These are phyloP conservation scores for Serinus canaria DNA, from an alignment of 2,113 vertebrate genomes.

Conservation along the genomic window DNA sequence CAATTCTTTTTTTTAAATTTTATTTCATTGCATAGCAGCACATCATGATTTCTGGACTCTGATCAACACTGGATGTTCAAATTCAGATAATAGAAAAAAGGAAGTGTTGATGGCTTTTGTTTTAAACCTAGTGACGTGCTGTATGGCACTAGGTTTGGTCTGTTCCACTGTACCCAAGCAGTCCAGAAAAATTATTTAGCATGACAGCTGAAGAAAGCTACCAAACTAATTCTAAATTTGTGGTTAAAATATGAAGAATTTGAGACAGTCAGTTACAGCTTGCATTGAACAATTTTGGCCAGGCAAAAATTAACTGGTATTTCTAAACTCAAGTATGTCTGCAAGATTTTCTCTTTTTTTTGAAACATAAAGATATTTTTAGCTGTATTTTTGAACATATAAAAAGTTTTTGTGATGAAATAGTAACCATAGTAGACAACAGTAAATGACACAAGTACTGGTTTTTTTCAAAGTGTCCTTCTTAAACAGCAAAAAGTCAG, in stretches of 20 bases:
- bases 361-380: constrained; percentile 34
- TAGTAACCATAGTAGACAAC: constrained; percentile 12
- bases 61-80: not conserved
- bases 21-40: not conserved
- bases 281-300: not conserved
- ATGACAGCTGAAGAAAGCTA: not conserved
- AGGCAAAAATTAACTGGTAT: not conserved
- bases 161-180: not conserved
- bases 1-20: not conserved
- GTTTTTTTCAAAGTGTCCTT: constrained; percentile 32
- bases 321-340: constrained; percentile 33
- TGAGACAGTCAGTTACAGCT: not conserved
- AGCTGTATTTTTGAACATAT: not conserved
- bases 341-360: not conserved
- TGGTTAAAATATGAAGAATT: not conserved
- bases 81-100: not conserved
- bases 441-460: constrained; percentile 9
- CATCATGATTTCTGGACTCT: not conserved
- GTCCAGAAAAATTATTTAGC: not conserved
- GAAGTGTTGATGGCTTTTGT: not conserved
- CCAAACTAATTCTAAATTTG: constrained; percentile 11
- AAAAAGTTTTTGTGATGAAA: constrained; percentile 35
- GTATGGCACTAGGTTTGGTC: not conserved
- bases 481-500: not conserved
- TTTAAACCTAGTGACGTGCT: not conserved